These are phyloP conservation scores for Perognathus longimembris DNA, from an alignment of 2,113 vertebrate genomes.

Conservation along the genomic window DNA sequence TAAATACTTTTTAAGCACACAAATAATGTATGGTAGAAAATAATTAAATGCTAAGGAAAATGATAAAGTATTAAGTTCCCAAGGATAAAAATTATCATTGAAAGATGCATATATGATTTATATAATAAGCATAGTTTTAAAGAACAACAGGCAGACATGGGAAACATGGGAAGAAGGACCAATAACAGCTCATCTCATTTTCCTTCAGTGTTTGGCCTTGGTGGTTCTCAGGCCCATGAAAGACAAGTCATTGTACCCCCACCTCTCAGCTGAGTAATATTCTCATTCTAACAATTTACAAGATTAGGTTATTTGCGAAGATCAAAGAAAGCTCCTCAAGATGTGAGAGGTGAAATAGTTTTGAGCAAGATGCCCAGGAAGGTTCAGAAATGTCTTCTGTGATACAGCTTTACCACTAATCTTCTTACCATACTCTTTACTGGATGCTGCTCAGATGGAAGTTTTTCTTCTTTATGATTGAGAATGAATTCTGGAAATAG, in stretches of 20 bases:
- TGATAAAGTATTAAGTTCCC: background rate
- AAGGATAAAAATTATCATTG: background rate
- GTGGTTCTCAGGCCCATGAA: background rate
- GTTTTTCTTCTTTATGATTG: background rate
- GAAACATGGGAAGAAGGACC: background rate
- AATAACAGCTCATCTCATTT: background rate
- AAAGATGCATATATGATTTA: background rate
- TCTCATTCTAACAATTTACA: accelerated
- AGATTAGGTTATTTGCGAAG: background rate
- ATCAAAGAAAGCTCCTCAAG: background rate
- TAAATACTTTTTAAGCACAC: background rate
- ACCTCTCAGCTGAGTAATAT: background rate
- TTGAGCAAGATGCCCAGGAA: background rate
- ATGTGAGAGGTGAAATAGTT: background rate
- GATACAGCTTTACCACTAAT: background rate
- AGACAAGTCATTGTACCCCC: background rate
- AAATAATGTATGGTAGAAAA: background rate
- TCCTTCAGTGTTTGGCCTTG: background rate
- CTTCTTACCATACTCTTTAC: no score
- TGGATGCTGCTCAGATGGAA: background rate
- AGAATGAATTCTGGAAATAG: background rate
- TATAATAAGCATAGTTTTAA: background rate
- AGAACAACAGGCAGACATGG: background rate
- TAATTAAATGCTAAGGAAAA: background rate
- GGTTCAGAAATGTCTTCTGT: background rate